Evolutionary conservation across 2,797 vertebrate species (phyloP).

Genomic region (Coreius guichenoti): DNA sequence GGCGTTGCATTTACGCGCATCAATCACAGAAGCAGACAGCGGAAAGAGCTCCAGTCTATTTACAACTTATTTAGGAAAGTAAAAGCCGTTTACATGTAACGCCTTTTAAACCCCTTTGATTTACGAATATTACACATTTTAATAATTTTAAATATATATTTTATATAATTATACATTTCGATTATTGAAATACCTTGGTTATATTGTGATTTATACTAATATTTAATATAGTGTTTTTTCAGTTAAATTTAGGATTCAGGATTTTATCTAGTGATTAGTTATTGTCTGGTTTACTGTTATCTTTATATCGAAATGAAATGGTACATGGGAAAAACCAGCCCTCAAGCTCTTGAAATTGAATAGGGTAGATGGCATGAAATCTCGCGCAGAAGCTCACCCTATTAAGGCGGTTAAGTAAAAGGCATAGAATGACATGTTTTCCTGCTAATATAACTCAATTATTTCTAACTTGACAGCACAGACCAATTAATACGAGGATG

Average conservation of each 20-base stretch:
- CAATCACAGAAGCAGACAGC: constrained; percentile 79
- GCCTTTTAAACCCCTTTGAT: constrained; percentile 9
- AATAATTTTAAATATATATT: not conserved
- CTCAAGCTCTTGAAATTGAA: constrained; percentile 68
- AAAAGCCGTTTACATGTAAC: constrained; percentile 20
- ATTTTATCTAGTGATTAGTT: constrained; percentile 42
- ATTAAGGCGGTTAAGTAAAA: constrained; percentile 80
- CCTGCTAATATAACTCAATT: constrained; percentile 77
- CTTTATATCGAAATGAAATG: constrained; percentile 73
- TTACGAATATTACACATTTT: not conserved
- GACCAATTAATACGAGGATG: constrained; percentile 73
- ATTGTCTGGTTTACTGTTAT: constrained; percentile 58
- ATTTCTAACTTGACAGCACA: constrained; percentile 77
- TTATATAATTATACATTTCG: not conserved
- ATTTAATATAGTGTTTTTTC: not conserved
- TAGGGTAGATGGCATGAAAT: constrained; percentile 65
- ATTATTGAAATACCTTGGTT: no score
- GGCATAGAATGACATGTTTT: constrained; percentile 76
- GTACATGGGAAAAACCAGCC: constrained; percentile 72
- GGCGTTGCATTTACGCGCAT: constrained; percentile 81
- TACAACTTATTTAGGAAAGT: constrained; percentile 47
- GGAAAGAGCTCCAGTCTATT: constrained; percentile 66
- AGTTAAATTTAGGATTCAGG: not conserved
- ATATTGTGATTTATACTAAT: not conserved
- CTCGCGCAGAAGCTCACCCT: constrained; percentile 67